Percentiles rank a stretch among this genome's conserved stretches.
Conservation (phyloP, 2,113 vertebrate genomes). For the Brachirus orientalis region DNA sequence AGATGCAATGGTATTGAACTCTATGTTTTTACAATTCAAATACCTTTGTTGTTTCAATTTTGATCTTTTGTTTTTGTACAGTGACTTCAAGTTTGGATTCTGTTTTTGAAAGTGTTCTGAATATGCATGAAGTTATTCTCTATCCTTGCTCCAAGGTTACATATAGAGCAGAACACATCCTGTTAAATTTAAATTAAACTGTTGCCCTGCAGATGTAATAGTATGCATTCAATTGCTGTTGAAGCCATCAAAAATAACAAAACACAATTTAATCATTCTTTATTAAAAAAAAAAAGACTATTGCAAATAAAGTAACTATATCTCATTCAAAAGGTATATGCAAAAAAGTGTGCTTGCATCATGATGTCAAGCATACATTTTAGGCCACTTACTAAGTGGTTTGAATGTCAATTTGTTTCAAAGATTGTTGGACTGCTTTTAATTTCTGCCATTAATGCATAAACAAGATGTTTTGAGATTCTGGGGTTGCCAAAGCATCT, state of each 20-base stretch:
- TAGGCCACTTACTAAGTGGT: neutral
- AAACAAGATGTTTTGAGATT: constrained; percentile 27
- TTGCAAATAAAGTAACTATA: neutral
- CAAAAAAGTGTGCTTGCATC: constrained; percentile 3
- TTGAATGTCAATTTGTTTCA: neutral
- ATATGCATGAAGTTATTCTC: neutral
- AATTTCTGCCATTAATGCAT: neutral
- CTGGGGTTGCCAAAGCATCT: constrained; percentile 66
- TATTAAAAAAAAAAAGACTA: neutral
- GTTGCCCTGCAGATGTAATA: neutral
- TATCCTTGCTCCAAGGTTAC: neutral
- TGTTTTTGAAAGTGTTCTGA: no score
- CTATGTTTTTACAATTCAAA: neutral
- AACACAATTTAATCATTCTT: neutral
- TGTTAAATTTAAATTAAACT: neutral
- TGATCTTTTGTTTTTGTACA: neutral
- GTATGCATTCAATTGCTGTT: neutral
- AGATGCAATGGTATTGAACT: no score
- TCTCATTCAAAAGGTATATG: neutral
- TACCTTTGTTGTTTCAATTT: neutral
- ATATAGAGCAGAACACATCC: neutral
- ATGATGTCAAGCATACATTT: neutral
- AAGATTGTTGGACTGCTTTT: neutral
- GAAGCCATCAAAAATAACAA: neutral
- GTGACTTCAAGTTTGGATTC: no score